A percentile compares a stretch with the other conserved stretches of the same genome.
These are phyloP conservation scores for Galaxias olidus DNA, from an alignment of 2,797 vertebrate species.

Conservation along the genomic window DNA sequence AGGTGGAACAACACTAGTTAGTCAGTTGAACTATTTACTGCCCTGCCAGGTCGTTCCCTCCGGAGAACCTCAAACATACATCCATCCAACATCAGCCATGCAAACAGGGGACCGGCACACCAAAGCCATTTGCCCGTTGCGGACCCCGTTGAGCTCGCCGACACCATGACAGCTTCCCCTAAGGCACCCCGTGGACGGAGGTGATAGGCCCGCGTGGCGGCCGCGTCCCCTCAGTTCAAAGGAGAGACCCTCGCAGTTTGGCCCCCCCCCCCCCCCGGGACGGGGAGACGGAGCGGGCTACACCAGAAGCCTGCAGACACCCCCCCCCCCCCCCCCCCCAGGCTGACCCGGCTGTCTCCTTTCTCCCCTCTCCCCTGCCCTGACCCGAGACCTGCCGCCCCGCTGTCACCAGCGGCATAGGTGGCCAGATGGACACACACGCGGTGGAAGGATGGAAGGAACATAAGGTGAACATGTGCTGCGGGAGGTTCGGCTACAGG, in stretches of 20 bases:
- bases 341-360: slow-evolving; percentile 7
- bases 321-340: slow-evolving; percentile 2
- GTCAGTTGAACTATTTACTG: slow-evolving; percentile 55
- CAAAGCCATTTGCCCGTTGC: slow-evolving; percentile 44
- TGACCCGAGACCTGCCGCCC: slow-evolving; percentile 44
- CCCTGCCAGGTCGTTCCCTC: slow-evolving; percentile 39
- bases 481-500: slow-evolving; percentile 4
- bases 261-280: slow-evolving; percentile 36
- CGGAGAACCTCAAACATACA: slow-evolving; percentile 45
- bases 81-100: slow-evolving; percentile 35
- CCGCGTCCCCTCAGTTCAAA: slow-evolving; percentile 50
- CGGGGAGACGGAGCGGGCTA: slow-evolving; percentile 23
- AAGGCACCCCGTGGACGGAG: slow-evolving; percentile 19
- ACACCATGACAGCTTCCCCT: slow-evolving; percentile 43
- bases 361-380: slow-evolving; percentile 27
- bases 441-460: slow-evolving; percentile 41
- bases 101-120: slow-evolving; percentile 50
- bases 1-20: slow-evolving; percentile 58
- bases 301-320: slow-evolving; percentile 14
- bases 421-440: slow-evolving; percentile 55
- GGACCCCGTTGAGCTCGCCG: slow-evolving; percentile 35
- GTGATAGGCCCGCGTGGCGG: slow-evolving; percentile 39
- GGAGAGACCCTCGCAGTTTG: slow-evolving; percentile 47
- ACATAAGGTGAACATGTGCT: slow-evolving; percentile 68
- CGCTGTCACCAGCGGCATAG: slow-evolving; percentile 46